Percentiles rank a stretch among this genome's conserved stretches.
These are phyloP conservation scores for Cremastobaeus sp. DNA, from an alignment of 2,888 invertebrate genomes.

Conservation along the genomic window DNA sequence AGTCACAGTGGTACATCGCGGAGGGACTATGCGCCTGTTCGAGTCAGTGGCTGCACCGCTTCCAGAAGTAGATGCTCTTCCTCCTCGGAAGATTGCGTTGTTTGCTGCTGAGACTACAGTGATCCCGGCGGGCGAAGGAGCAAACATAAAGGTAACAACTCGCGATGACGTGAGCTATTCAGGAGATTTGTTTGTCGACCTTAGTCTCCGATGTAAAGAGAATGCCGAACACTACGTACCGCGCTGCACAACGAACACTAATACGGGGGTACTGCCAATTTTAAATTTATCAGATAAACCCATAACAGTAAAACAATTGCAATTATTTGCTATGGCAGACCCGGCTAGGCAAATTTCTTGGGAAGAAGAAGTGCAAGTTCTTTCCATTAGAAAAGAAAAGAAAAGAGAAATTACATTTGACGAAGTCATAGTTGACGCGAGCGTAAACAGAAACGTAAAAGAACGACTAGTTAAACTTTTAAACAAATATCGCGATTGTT, in stretches of 20 bases:
- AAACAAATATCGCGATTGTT: neutral
- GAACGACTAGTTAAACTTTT: no score
- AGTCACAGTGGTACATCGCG: conserved; percentile 7
- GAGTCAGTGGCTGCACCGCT: neutral
- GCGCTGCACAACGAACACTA: conserved; percentile 1
- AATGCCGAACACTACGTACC: conserved; percentile 17
- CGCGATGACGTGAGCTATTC: neutral
- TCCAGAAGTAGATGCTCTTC: conserved; percentile 1
- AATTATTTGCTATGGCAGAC: no score
- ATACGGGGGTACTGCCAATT: neutral
- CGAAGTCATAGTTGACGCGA: no score
- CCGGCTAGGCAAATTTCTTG: no score
- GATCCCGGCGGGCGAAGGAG: neutral
- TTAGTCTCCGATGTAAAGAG: conserved; percentile 8
- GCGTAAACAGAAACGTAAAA: no score
- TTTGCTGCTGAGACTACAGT: neutral
- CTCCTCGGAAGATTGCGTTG: conserved; percentile 1
- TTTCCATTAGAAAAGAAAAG: no score
- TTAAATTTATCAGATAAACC: neutral
- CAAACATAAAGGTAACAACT: conserved; percentile 1
- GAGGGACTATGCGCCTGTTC: conserved; percentile 8
- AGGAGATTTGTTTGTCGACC: conserved; percentile 1
- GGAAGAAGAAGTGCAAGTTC: no score
- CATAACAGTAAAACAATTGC: no score
- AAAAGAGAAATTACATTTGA: no score